Percentiles rank a stretch among this genome's conserved stretches.
These are phyloP conservation scores for Anarsia innoxiella DNA, from an alignment of 2,888 invertebrate genomes.

Conservation along the genomic window DNA sequence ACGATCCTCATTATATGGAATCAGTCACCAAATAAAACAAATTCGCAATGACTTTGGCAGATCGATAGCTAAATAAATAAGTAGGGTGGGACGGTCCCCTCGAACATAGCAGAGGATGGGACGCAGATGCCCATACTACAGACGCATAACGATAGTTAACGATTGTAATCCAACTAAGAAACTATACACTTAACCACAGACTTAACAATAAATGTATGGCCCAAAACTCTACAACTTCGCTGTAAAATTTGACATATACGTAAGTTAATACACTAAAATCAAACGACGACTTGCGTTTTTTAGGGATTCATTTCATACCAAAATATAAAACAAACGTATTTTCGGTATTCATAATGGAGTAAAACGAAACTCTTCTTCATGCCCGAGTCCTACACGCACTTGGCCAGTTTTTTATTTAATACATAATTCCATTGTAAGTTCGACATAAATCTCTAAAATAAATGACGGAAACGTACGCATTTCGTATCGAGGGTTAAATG, in stretches of 20 bases:
- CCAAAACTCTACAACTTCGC: neutral
- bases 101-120: conserved; percentile 33
- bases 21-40: conserved; percentile 28
- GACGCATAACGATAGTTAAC: conserved; percentile 38
- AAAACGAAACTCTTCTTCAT: too few species aligned
- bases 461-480: conserved; percentile 23
- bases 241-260: too few species aligned
- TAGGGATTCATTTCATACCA: too few species aligned
- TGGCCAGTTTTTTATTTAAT: too few species aligned
- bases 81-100: conserved; percentile 47
- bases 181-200: too few species aligned
- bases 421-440: neutral
- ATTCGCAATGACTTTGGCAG: conserved; percentile 35
- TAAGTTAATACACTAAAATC: too few species aligned
- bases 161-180: conserved; percentile 33
- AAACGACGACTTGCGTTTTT: too few species aligned
- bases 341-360: too few species aligned
- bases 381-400: too few species aligned
- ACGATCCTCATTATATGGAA: conserved; percentile 12
- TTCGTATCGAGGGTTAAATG: conserved; percentile 26
- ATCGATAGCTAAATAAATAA: conserved; percentile 65
- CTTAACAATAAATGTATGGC: neutral
- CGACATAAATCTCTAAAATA: conserved; percentile 11
- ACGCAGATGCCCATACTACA: conserved; percentile 59
- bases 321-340: too few species aligned